Evolutionary conservation across 2,797 vertebrate species (phyloP).

Genomic region (Ambastaia sidthimunki): DNA sequence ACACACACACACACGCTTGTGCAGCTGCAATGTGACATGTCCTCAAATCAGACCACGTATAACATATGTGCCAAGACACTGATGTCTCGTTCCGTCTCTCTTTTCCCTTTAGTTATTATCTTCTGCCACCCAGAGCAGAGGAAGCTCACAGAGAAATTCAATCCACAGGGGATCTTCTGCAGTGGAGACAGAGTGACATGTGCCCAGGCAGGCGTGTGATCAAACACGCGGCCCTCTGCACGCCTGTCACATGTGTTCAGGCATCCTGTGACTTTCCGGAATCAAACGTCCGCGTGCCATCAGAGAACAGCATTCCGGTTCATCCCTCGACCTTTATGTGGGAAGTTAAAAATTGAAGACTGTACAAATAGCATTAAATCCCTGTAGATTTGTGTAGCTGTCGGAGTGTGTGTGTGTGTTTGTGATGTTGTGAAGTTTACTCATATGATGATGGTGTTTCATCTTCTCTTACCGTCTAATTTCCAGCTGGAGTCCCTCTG

Average conservation of each 20-base stretch:
- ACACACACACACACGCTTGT: conserved; percentile 26
- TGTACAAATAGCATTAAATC: conserved; percentile 39
- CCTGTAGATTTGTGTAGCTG: conserved; percentile 31
- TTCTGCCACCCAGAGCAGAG: conserved; percentile 13
- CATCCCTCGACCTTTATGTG: conserved; percentile 6
- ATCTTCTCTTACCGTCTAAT: neutral
- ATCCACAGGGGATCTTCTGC: conserved; percentile 26
- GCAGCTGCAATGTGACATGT: conserved; percentile 36
- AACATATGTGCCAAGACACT: conserved; percentile 35
- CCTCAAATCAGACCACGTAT: conserved; percentile 16
- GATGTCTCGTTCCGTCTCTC: conserved; percentile 5
- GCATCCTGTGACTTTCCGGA: neutral
- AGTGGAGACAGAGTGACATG: conserved; percentile 43
- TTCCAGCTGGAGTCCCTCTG: neutral
- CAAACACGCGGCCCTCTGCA: conserved; percentile 10
- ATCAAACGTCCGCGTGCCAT: conserved; percentile 22
- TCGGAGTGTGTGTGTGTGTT: conserved; percentile 25
- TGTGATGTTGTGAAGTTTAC: conserved; percentile 26
- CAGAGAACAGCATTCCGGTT: neutral
- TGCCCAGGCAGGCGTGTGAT: conserved; percentile 34
- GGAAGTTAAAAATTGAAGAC: neutral
- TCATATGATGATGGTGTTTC: conserved; percentile 32
- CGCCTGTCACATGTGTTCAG: conserved; percentile 36
- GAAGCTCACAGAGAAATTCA: conserved; percentile 31
- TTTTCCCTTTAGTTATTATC: conserved; percentile 33